Evolutionary conservation across 2,888 invertebrate species (phyloP), one percentile per base, ranked within the genome.

Genomic region (Coleophora deauratella): DNA sequence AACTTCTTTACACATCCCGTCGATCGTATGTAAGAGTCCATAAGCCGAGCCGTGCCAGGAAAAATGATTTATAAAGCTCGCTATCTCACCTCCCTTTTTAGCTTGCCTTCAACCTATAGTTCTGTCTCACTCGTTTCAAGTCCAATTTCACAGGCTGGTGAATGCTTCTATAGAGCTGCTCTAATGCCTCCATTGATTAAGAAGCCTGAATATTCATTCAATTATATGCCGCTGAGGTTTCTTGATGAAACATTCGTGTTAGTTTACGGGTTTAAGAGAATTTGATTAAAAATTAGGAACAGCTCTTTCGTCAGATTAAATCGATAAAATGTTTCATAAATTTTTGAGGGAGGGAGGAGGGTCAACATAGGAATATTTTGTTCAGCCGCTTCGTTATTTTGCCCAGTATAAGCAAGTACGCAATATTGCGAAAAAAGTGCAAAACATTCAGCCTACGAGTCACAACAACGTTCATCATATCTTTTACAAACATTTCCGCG

Each of bases 151-250:
- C 81, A 81, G 79, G 69, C 79, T 70, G 77, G 61, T 81, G 78
- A 63, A 57, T 72, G 70, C 72, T 66, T 72, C 73, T 65, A 66
- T 69, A 73, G 72, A 67, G 70, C 68, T 67, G 61, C 54, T 60
- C 76, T 81, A 82, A 81, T 80, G 67, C 76, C 66, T 64, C 73
- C 77, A 84, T 84, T 84, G 82, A 84, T 84, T 82, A 84, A 81
- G 81, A 78, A 69, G 71, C 68, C 71, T 81, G 82, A 82, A 82
- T 84, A 82, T 82, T 81, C 82, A 84, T 81, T 77, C 81, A 82
- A 82, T 84, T 82, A 81, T 72, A 74, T 73, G 71, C 66, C 62
- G 58, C 55, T 63, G 67, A 57, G 70, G 72, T 66, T 78, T 64
- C 64, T 66, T 70, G 69, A 70, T 70, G 71, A 72, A 72, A 72